Evolutionary conservation across 2,888 invertebrate species (phyloP), one percentile per base, ranked within the genome.

Genomic region (Drosophila setosimentum): DNA sequence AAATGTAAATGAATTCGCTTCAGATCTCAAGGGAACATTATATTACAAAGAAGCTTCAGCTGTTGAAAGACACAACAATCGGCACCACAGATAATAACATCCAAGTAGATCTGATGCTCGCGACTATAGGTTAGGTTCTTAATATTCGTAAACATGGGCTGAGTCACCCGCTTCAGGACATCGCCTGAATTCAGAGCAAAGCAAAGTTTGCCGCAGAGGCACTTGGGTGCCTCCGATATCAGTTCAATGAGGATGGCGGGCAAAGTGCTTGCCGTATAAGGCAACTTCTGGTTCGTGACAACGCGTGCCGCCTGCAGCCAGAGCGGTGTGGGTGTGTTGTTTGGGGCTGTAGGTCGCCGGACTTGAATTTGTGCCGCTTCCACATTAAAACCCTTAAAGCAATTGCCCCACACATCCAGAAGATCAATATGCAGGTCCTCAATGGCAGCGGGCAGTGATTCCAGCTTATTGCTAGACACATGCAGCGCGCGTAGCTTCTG

Each of bases 361-460:
- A 33, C 18, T 30, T 78, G 58, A 6, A 76, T 71, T 33, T 86
- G 82, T 3, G 76, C 81, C 2, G 70, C 78, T 5, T 82, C 69
- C 30, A 59, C 50, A 42, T 86, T 89, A 27, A 84, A 78, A 10
- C 64, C 65, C 21, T 82, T 74, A 13, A 86, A 86, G 59, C 90
- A 84, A 58, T 93, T 93, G 32, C 91, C 92, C 92, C 93, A 93
- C 6, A 93, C 90, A 73, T 93, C 92, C 18, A 93, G 68, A 35
- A 88, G 49, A 48, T 92, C 92, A 3, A 93, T 73, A 16, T 86
- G 85, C 13, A 92, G 76, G 37, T 90, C 87, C 57, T 92, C 92
- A 21, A 93, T 91, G 18, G 90, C 87, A 27, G 91, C 85, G 2
- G 93, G 93, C 67, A 93, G 62, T 0, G 93, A 93, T 67, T 91